Base-by-base conservation (phyloP, 1,140 invertebrate species). In the Meloidogyne exigua region DNA sequence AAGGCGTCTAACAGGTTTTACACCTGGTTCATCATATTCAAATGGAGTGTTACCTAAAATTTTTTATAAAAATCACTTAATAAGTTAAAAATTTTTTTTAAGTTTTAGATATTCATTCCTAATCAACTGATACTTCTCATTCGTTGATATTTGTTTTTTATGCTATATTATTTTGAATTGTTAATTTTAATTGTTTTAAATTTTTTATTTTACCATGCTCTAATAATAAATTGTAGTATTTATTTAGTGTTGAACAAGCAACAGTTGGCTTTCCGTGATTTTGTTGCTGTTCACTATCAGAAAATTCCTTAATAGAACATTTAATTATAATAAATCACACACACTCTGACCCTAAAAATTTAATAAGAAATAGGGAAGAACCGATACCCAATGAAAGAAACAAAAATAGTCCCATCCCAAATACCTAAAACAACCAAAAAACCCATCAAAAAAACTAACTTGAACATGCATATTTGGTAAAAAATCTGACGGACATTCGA, bases 31-130 rank as follows among this genome's bases (percentile, higher is more conserved):
- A 21, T 90, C 90, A 90, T 88, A 92, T 91, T 91, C 90, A 88
- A 99, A 99, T 36, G 96, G 96, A 5, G 95, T 98, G 87, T 99
- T 98, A 73, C n/a, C n/a, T n/a, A n/a, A n/a, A n/a, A n/a, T n/a
- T n/a, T n/a, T n/a, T n/a, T n/a, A n/a, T n/a, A n/a, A n/a, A n/a
- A n/a, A n/a, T n/a, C n/a, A n/a, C n/a, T n/a, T n/a, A n/a, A n/a
- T n/a, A n/a, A n/a, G n/a, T n/a, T n/a, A n/a, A n/a, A n/a, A n/a
- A n/a, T n/a, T n/a, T n/a, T n/a, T n/a, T n/a, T n/a, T n/a, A n/a
- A n/a, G n/a, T n/a, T n/a, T n/a, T n/a, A n/a, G n/a, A n/a, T n/a
- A n/a, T n/a, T n/a, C n/a, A n/a, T n/a, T n/a, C n/a, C n/a, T n/a
- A n/a, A n/a, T n/a, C n/a, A n/a, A n/a, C n/a, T n/a, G n/a, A n/a